Evolutionary conservation across 2,797 vertebrate species (phyloP).

Genomic region (Myotis myotis): DNA sequence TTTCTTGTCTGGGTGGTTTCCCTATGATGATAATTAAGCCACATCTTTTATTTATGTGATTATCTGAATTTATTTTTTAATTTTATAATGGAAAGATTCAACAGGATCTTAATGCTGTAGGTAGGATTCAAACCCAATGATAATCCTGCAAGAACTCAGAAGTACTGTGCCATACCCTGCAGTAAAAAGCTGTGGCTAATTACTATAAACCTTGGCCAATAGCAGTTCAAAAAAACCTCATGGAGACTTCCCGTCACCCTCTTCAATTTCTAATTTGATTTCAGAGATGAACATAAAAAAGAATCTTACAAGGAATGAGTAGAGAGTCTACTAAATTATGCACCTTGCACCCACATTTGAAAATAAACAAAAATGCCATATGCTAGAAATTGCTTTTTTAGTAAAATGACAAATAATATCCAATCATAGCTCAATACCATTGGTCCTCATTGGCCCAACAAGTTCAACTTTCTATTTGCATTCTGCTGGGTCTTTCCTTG

Average conservation of each 20-base stretch:
- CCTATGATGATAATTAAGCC: background rate
- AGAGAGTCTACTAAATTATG: background rate
- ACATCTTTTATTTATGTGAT: background rate
- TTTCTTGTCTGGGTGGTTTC: background rate
- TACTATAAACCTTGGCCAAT: background rate
- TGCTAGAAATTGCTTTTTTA: background rate
- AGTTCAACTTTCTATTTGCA: slow-evolving; percentile 59
- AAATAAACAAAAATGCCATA: background rate
- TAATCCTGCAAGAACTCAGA: background rate
- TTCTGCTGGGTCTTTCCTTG: slow-evolving; percentile 29
- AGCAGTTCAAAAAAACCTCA: background rate
- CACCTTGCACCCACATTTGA: background rate
- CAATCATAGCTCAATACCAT: background rate
- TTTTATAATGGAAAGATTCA: background rate
- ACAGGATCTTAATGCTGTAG: background rate
- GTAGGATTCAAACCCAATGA: background rate
- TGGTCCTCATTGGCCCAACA: background rate
- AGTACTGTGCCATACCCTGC: background rate
- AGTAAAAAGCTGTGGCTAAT: background rate
- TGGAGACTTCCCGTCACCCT: background rate
- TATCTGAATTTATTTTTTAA: background rate
- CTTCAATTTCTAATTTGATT: slow-evolving; percentile 3
- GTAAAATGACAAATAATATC: slow-evolving; percentile 52
- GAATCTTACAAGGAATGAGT: background rate
- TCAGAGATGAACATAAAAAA: background rate